A percentile compares a stretch with the other conserved stretches of the same genome.
These are phyloP conservation scores for Ennomos fuscantarius DNA, from an alignment of 2,888 invertebrate genomes.

Conservation along the genomic window DNA sequence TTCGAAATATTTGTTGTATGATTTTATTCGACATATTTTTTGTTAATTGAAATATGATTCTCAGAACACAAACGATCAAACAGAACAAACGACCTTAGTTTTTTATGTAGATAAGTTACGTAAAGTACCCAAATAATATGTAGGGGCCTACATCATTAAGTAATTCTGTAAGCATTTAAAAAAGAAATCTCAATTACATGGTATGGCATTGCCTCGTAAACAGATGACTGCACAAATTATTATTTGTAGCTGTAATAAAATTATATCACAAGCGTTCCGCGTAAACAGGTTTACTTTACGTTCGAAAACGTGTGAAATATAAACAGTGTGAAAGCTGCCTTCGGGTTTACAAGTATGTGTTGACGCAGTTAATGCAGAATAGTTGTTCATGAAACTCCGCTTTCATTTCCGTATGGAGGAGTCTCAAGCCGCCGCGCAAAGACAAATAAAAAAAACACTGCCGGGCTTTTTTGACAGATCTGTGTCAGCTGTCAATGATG, in stretches of 20 bases:
- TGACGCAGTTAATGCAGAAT: constrained; percentile 46
- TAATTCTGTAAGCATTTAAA: not conserved
- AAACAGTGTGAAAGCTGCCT: constrained; percentile 67
- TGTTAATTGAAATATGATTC: no score
- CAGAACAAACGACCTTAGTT: no score
- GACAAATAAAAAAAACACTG: constrained; percentile 27
- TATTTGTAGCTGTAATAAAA: constrained; percentile 16
- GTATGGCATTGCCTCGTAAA: constrained; percentile 6
- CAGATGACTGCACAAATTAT: constrained; percentile 13
- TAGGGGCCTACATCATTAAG: no score
- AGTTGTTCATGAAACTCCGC: constrained; percentile 48
- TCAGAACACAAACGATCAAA: no score
- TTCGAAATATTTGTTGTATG: no score
- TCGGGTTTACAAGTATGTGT: constrained; percentile 30
- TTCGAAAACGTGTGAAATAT: constrained; percentile 77
- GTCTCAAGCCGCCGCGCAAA: constrained; percentile 9
- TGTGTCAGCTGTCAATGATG: constrained; percentile 38
- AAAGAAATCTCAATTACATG: constrained; percentile 18
- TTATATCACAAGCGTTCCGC: constrained; percentile 20
- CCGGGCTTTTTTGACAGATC: constrained; percentile 48
- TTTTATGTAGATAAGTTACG: not conserved
- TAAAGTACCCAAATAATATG: no score
- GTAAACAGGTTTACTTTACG: constrained; percentile 40
- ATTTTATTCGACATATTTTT: no score
- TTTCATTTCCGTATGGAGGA: constrained; percentile 53